Evolutionary conservation across 2,797 vertebrate genomes (phyloP).

Genomic region (Chelmon rostratus): DNA sequence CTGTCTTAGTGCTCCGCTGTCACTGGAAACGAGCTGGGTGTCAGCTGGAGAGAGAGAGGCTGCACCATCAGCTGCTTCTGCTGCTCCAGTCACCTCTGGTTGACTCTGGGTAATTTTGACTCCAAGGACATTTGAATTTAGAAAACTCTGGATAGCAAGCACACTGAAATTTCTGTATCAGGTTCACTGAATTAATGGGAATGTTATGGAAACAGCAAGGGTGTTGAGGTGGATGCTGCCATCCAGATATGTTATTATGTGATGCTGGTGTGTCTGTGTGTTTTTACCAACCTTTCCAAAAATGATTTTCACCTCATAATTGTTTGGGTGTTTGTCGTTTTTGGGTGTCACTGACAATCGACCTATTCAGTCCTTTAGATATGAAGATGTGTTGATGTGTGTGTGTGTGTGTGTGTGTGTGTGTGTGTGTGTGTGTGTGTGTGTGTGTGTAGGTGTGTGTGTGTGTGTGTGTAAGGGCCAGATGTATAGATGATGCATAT

Average conservation of each 20-base stretch:
- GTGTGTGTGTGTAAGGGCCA: too few species aligned
- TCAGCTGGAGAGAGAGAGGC: conserved; percentile 28
- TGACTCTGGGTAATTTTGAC: conserved; percentile 33
- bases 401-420: too few species aligned
- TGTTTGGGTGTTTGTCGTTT: background rate
- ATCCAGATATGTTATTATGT: background rate
- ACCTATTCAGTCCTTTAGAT: too few species aligned
- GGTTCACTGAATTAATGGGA: background rate
- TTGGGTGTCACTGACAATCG: too few species aligned
- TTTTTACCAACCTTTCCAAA: background rate
- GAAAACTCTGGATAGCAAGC: background rate
- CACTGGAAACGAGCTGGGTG: conserved; percentile 52
- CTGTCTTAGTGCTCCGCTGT: conserved; percentile 50
- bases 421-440: too few species aligned
- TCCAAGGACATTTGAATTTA: conserved; percentile 27
- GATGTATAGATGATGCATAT: background rate
- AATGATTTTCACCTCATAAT: background rate
- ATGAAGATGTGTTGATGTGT: too few species aligned
- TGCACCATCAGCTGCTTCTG: conserved; percentile 36
- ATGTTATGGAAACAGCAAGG: background rate
- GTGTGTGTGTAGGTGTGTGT: too few species aligned
- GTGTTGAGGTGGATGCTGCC: background rate
- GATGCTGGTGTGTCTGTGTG: background rate
- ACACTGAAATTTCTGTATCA: background rate
- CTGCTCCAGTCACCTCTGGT: conserved; percentile 34